A percentile compares a stretch with the other conserved stretches of the same genome.
Evolutionary conservation across 2,888 invertebrate species (phyloP).

Genomic region (Caenorhabditis afra): DNA sequence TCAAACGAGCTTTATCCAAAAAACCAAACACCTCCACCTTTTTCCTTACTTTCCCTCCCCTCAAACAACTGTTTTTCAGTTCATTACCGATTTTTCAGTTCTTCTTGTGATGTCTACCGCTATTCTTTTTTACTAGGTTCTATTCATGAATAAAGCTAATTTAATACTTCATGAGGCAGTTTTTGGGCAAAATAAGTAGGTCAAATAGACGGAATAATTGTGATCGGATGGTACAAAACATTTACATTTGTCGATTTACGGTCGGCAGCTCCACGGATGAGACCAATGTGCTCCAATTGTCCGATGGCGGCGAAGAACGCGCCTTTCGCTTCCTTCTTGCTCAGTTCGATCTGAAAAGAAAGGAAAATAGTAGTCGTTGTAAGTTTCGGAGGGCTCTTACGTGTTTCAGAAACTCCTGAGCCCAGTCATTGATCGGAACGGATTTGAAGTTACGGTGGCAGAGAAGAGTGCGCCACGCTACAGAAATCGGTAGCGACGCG

Average conservation of each 20-base stretch:
- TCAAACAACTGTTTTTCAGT: background rate
- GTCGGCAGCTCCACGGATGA: constrained; percentile 46
- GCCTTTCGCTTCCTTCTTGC: constrained; percentile 23
- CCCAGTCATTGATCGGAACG: constrained; percentile 46
- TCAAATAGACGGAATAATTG: background rate
- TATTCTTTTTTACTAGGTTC: background rate
- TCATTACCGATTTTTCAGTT: background rate
- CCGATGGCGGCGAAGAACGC: constrained; percentile 55
- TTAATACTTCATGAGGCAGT: too few relatives aligned
- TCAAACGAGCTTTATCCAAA: background rate
- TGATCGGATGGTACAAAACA: constrained; percentile 54
- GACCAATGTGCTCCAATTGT: constrained; percentile 49
- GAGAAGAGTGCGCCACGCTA: constrained; percentile 46
- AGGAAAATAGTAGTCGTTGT: background rate
- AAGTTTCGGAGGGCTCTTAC: background rate
- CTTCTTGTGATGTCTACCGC: background rate
- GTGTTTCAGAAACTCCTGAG: constrained; percentile 10
- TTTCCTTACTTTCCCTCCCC: background rate
- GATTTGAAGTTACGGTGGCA: constrained; percentile 43
- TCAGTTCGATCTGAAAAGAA: constrained; percentile 9
- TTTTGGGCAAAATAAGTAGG: background rate
- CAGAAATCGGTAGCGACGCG: constrained; percentile 4
- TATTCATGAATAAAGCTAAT: too few relatives aligned
- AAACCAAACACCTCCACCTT: background rate
- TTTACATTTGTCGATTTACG: constrained; percentile 37